Evolutionary conservation across 2,113 vertebrate genomes (phyloP).

Genomic region (Montifringilla adamsi): DNA sequence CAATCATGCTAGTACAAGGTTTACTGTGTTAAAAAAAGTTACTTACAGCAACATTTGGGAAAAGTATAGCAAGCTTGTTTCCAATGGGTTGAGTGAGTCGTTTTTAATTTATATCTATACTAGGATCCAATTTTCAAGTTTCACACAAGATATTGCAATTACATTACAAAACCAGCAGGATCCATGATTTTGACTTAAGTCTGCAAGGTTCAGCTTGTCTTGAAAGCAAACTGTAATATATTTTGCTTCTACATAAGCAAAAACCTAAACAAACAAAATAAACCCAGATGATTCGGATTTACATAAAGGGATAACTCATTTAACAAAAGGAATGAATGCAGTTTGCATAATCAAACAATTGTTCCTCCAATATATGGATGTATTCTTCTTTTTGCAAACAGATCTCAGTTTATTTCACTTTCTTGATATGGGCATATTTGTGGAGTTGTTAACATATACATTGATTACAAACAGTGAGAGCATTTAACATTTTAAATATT

Average conservation of each 20-base stretch:
- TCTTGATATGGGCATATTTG: background rate
- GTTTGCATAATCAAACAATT: background rate
- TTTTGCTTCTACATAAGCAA: background rate
- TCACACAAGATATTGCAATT: background rate
- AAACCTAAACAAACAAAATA: background rate
- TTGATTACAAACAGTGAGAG: background rate
- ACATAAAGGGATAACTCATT: background rate
- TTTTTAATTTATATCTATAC: background rate
- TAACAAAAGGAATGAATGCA: background rate
- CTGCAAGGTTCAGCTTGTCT: background rate
- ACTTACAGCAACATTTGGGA: background rate
- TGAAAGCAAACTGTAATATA: background rate
- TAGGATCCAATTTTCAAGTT: background rate
- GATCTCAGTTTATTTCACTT: background rate
- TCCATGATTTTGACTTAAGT: background rate
- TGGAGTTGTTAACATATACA: accelerated
- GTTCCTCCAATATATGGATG: background rate
- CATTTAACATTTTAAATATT: background rate
- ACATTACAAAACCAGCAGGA: background rate
- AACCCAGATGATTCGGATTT: background rate
- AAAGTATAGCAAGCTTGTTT: background rate
- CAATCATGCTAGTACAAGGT: background rate
- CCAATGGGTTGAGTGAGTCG: background rate
- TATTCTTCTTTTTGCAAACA: background rate
- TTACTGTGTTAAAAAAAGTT: background rate